Base-by-base conservation (phyloP, 2,888 invertebrate species). In the Galerucella pusilla region DNA sequence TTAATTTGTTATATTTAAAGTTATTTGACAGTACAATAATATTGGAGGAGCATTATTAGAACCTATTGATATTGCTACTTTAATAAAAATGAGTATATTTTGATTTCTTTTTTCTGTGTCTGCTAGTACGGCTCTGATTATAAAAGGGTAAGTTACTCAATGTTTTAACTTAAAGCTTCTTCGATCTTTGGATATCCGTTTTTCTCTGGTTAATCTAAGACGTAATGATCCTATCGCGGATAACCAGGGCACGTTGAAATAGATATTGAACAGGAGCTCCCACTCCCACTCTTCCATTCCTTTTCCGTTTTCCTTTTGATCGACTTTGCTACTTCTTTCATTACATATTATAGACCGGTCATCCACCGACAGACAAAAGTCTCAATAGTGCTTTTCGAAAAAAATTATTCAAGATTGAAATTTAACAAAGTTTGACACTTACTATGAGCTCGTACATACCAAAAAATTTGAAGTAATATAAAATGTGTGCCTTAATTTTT, bases 151-250 rank as follows among this genome's bases (percentile, higher is more conserved):
- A 81, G 69, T 78, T 77, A 80, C 77, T 79, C 80, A 78, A 77
- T 35, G 45, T 60, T 54, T 66, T 59, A 57, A 57, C 20, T 59
- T 42, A 77, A 75, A 73, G 75, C 77, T 73, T 76, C 78, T 76
- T 74, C 78, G 74, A 81, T 79, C 80, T 81, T 81, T 80, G 80
- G 78, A 79, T 80, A 80, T 81, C 80, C 80, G 78, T 78, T 81
- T 81, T 81, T 80, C 81, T 81, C 80, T 79, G 79, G 79, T 81
- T 82, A 83, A 83, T 83, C 82, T 82, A 75, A 80, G 80, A 81
- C 77, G 80, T 83, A 83, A 83, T 82, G 83, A 81, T 80, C 79
- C 80, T 80, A 81, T 83, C 81, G 80, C 79, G 76, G 77, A 77
- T 79, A 71, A 75, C 75, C 74, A 69, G 74, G 71, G 73, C 74